Conservation (phyloP, 1,140 invertebrate genomes). For the Ooceraea biroi region DNA sequence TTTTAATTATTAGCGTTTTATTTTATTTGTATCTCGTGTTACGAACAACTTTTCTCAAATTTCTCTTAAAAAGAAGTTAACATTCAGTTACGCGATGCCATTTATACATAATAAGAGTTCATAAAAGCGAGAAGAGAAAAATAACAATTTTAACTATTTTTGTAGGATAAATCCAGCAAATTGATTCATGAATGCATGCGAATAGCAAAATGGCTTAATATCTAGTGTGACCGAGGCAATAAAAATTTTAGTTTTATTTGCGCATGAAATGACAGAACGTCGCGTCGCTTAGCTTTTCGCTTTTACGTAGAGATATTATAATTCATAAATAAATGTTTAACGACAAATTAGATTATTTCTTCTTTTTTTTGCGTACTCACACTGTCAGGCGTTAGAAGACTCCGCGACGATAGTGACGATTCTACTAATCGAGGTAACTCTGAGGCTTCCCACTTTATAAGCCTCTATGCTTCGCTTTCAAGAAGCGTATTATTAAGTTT, state of each 20-base stretch:
- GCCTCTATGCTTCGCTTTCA: neutral
- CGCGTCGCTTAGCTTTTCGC: neutral
- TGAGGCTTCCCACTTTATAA: neutral
- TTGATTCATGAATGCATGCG: neutral
- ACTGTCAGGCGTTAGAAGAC: neutral
- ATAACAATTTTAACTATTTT: too few species aligned
- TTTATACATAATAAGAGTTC: too few species aligned
- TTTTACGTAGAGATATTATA: neutral
- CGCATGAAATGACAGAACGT: neutral
- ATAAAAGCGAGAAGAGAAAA: too few species aligned
- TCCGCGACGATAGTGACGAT: neutral
- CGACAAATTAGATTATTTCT: neutral
- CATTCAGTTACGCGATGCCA: too few species aligned
- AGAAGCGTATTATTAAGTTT: conserved; percentile 2
- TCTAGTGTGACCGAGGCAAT: neutral
- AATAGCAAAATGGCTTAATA: conserved; percentile 2
- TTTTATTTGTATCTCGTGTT: too few species aligned
- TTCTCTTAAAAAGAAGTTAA: too few species aligned
- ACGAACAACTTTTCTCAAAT: too few species aligned
- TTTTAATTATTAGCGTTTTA: too few species aligned
- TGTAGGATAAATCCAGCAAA: too few species aligned
- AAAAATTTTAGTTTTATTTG: neutral
- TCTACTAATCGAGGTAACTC: neutral
- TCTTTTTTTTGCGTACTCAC: neutral
- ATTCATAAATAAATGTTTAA: neutral